phyloP scores from a whole-genome alignment of 2,888 invertebrate species.

The Eupithecia centaureata region DNA sequence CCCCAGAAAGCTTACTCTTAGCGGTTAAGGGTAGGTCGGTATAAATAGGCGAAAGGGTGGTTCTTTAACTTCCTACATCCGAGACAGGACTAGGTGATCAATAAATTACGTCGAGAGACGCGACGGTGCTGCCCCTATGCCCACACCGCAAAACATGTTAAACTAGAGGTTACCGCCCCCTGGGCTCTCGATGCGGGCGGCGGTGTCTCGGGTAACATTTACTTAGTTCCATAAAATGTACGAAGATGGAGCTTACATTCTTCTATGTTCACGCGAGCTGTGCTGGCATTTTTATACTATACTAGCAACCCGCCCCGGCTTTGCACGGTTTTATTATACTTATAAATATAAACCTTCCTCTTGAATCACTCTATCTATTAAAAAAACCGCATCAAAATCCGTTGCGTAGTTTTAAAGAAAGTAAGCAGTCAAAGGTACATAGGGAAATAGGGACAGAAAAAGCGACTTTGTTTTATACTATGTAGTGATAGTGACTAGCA shows the following conservation, averaged over 20 bases:
- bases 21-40: background rate
- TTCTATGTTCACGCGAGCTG: too few relatives aligned
- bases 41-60: background rate
- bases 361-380: too few relatives aligned
- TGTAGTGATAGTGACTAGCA: too few relatives aligned
- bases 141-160: background rate
- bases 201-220: background rate
- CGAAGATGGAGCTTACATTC: background rate
- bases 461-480: too few relatives aligned
- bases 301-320: too few relatives aligned
- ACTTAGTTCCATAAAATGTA: background rate
- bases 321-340: too few relatives aligned
- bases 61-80: slow-evolving; percentile 2
- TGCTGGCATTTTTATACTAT: too few relatives aligned
- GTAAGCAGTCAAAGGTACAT: too few relatives aligned
- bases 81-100: slow-evolving; percentile 6
- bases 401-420: too few relatives aligned
- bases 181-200: background rate
- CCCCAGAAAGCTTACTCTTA: background rate
- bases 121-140: slow-evolving; percentile 20
- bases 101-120: slow-evolving; percentile 16
- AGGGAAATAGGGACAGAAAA: too few relatives aligned
- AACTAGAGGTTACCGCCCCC: slow-evolving; percentile 3
- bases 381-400: too few relatives aligned
- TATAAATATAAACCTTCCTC: too few relatives aligned